Evolutionary conservation across 2,113 vertebrate genomes (phyloP), one percentile per base, ranked within the genome.

Genomic region (Bolborhynchus lineola): DNA sequence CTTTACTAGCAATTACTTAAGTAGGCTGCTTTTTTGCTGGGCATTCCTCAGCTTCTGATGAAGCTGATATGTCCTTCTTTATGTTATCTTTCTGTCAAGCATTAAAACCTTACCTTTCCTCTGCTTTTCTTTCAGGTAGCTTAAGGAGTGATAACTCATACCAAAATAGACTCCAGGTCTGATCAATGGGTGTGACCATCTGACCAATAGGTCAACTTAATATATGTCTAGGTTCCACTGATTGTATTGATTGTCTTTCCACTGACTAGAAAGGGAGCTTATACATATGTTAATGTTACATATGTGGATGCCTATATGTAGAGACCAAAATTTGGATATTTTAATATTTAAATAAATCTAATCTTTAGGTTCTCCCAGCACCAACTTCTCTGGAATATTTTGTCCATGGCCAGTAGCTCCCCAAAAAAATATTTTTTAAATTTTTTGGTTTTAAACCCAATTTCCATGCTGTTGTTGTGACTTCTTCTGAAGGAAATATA

Each of bases 391-490:
- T 59, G 18, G 18, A 76, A 60, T 47, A 49, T 46, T 76, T 80
- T 68, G 14, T n/a, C 31, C 8, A 7, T 16, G 7, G 71, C 39
- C 16, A 68, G 8, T 44, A 71, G 6, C 8, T 82, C 47, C 76
- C 24, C 39, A 50, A 85, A 31, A 9, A 80, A 37, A 4, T 2
- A 70, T 9, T 31, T 29, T 28, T 74, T 52, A 37, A 10, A 13
- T 1, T 25, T 52, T 21, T 10, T 53, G 41, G 31, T 59, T 29
- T 35, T 65, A 6, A 6, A 21, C 18, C 8, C 16, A 59, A 5
- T 0, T 91, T 76, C 19, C 2, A 3, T 55, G 9, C 3, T n/a
- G 4, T 39, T 2, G 0, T 4, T 37, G 12, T 7, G 12, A 37
- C 14, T 67, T 84, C 12, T 63, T 81, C 42, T 64, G n/a, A 79